Conservation (phyloP, 23 tunicate genomes). For the Clavelina lepadiformis region DNA sequence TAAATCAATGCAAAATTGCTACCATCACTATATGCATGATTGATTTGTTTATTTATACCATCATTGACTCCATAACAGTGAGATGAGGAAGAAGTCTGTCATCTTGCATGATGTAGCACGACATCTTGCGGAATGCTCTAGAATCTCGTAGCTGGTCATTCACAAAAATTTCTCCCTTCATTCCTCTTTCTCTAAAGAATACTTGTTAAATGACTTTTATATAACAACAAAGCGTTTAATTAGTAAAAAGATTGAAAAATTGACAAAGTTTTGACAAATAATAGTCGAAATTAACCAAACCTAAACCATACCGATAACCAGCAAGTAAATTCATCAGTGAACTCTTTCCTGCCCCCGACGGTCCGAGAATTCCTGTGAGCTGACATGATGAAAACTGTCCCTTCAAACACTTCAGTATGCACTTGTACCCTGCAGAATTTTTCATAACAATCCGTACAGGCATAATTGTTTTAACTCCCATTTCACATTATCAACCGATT, state of each 20-base stretch:
- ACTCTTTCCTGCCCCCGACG: constrained; percentile 99
- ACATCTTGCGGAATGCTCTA: constrained; percentile 78
- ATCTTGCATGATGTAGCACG: constrained; percentile 99
- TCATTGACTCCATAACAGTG: constrained; percentile 97
- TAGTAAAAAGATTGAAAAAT: not conserved
- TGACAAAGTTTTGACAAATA: not conserved
- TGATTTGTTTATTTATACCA: constrained; percentile 73
- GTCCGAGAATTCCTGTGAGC: constrained; percentile 87
- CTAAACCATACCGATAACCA: constrained; percentile 72
- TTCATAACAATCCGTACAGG: too few species aligned
- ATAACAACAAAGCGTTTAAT: not conserved
- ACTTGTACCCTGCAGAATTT: constrained; percentile 80
- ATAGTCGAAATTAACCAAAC: not conserved
- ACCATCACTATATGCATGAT: not conserved
- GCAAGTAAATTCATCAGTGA: constrained; percentile 89
- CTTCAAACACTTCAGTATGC: constrained; percentile 85
- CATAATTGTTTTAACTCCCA: too few species aligned
- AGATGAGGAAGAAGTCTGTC: constrained; percentile 92
- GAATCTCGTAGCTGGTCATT: constrained; percentile 75
- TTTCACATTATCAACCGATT: too few species aligned
- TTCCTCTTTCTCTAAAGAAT: constrained; percentile 73
- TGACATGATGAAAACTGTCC: constrained; percentile 76
- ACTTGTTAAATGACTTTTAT: not conserved
- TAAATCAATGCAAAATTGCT: too few species aligned
- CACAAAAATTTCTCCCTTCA: constrained; percentile 78